These are phyloP conservation scores for Eueremaeus valkanovi DNA, from an alignment of 2,888 invertebrate genomes.

Conservation along the genomic window DNA sequence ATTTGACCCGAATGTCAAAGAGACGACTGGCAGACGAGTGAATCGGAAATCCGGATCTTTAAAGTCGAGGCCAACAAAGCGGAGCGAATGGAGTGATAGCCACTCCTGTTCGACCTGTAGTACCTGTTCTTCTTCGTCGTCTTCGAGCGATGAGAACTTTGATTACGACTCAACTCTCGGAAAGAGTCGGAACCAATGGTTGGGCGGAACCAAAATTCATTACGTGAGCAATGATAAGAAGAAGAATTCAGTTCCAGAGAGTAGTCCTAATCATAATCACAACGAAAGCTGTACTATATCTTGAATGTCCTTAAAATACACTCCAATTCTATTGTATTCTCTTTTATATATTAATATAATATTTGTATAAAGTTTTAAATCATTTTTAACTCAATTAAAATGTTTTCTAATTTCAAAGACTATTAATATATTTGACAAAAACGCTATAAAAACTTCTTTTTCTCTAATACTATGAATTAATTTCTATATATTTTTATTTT, in stretches of 20 bases:
- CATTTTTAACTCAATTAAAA: too few relatives aligned
- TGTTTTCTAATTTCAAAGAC: too few relatives aligned
- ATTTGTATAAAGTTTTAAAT: too few relatives aligned
- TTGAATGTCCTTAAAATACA: not conserved
- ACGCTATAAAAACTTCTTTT: too few relatives aligned
- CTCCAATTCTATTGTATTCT: not conserved
- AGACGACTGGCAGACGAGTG: conserved; percentile 7
- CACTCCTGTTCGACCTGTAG: conserved; percentile 35
- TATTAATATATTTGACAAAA: too few relatives aligned
- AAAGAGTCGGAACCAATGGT: conserved; percentile 26
- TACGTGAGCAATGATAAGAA: conserved; percentile 17
- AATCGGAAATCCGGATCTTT: not conserved
- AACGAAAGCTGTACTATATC: conserved; percentile 24
- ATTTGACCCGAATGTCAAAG: conserved; percentile 42
- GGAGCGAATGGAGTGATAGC: conserved; percentile 4
- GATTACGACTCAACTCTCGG: conserved; percentile 25
- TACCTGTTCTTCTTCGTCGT: conserved; percentile 40
- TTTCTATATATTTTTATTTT: too few relatives aligned
- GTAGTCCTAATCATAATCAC: too few relatives aligned
- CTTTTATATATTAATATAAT: not conserved
- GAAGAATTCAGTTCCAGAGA: conserved; percentile 3
- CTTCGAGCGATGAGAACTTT: conserved; percentile 37
- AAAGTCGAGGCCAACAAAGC: not conserved
- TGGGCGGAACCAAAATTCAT: conserved; percentile 32
- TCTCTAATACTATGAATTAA: too few relatives aligned